A percentile compares a stretch with the other conserved stretches of the same genome.
Evolutionary conservation across 2,888 invertebrate species (phyloP).

Genomic region (Plebejus melissa): DNA sequence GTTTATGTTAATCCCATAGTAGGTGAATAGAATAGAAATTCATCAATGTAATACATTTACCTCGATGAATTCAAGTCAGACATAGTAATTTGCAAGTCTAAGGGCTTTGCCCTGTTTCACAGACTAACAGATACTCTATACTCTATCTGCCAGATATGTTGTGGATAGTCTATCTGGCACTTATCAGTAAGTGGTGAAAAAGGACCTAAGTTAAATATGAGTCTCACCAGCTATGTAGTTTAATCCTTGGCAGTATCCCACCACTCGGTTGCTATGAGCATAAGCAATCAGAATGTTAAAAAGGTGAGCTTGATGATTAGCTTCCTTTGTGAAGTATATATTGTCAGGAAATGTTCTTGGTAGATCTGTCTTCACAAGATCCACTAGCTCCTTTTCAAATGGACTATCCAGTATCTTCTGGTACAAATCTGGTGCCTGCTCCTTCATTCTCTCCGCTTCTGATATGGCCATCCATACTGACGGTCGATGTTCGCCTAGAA

Average conservation of each 20-base stretch:
- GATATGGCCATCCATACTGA: constrained; percentile 93
- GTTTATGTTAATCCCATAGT: too few species aligned
- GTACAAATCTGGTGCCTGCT: constrained; percentile 82
- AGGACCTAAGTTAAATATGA: too few species aligned
- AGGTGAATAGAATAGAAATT: too few species aligned
- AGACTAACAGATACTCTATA: too few species aligned
- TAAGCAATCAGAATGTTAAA: constrained; percentile 93
- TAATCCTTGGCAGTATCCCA: constrained; percentile 97
- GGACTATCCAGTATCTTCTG: constrained; percentile 83
- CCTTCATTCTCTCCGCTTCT: constrained; percentile 85
- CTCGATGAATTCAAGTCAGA: too few species aligned
- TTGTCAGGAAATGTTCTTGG: constrained; percentile 97
- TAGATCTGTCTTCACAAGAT: constrained; percentile 92
- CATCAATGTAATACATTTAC: too few species aligned
- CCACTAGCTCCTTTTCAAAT: constrained; percentile 85
- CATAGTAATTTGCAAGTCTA: too few species aligned
- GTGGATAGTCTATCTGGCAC: too few species aligned
- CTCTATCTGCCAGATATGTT: too few species aligned
- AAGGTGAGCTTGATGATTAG: constrained; percentile 86
- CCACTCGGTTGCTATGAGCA: constrained; percentile 90
- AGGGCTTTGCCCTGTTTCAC: too few species aligned
- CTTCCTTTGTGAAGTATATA: constrained; percentile 90
- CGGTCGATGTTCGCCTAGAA: constrained; percentile 78
- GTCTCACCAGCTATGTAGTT: constrained; percentile 90
- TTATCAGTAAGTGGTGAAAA: too few species aligned